A percentile compares a stretch with the other conserved stretches of the same genome.
Evolutionary conservation across 64 coral and sea anemone genomes (phyloP).

Genomic region (Astreopora myriophthalma): DNA sequence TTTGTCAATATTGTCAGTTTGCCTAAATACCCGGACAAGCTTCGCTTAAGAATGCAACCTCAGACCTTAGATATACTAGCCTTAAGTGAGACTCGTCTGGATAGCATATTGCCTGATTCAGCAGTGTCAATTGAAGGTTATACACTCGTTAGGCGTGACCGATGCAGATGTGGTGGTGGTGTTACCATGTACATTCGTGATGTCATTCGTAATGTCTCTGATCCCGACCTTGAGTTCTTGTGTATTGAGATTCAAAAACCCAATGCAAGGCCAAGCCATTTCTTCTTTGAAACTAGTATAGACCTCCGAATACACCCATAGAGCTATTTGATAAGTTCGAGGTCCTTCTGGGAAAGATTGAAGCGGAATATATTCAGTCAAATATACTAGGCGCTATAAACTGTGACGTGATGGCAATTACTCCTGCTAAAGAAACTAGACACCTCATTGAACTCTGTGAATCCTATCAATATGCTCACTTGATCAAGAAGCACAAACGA

Average conservation of each 20-base stretch:
- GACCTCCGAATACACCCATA: too few relatives aligned
- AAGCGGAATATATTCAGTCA: too few relatives aligned
- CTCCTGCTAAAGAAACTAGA: slow-evolving; percentile 12
- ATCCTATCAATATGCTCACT: neutral
- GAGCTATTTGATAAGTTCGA: too few relatives aligned
- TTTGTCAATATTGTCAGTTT: slow-evolving; percentile 25
- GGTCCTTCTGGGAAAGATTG: too few relatives aligned
- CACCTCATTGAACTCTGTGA: slow-evolving; percentile 19
- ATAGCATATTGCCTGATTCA: neutral
- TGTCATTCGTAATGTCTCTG: slow-evolving; percentile 6
- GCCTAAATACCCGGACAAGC: slow-evolving; percentile 2
- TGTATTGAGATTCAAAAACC: slow-evolving; percentile 8
- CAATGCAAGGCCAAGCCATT: neutral
- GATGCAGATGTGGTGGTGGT: neutral
- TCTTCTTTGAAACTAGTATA: neutral
- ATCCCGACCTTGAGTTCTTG: slow-evolving; percentile 15
- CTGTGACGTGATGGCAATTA: neutral
- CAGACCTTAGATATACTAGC: too few relatives aligned
- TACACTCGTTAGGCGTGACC: slow-evolving; percentile 12
- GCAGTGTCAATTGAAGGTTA: neutral
- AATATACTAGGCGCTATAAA: neutral
- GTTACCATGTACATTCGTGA: slow-evolving; percentile 1
- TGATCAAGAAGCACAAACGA: neutral
- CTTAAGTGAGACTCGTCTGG: slow-evolving; percentile 6
- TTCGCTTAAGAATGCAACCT: neutral